Percentiles rank a stretch among this genome's conserved stretches.
These are phyloP conservation scores for Poeciliopsis occidentalis DNA, from an alignment of 2,113 vertebrate species.

Conservation along the genomic window DNA sequence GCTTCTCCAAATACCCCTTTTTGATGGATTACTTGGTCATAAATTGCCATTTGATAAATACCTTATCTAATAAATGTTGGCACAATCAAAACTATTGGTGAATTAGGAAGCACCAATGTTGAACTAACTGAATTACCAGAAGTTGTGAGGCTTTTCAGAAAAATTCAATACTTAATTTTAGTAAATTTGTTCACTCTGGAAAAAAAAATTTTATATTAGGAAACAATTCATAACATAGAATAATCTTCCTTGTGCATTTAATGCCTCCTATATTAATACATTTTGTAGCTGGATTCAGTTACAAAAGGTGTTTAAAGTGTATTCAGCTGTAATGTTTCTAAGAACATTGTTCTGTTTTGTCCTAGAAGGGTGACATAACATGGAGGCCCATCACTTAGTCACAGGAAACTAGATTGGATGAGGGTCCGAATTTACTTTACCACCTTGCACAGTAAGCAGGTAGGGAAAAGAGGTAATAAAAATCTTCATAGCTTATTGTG, in stretches of 20 bases:
- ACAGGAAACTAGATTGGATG: neutral
- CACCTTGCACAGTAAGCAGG: neutral
- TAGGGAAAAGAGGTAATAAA: neutral
- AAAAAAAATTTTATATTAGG: neutral
- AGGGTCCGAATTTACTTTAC: neutral
- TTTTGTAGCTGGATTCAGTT: too few relatives aligned
- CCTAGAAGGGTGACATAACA: neutral
- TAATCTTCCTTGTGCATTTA: neutral
- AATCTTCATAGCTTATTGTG: neutral
- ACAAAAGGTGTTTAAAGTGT: neutral
- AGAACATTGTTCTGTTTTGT: neutral
- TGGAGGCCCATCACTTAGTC: neutral
- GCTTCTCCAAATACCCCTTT: neutral
- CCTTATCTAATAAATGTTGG: slow-evolving; percentile 32
- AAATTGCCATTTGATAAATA: slow-evolving; percentile 27
- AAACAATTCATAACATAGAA: neutral
- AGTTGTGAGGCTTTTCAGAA: too few relatives aligned
- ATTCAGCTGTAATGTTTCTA: neutral
- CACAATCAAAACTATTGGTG: slow-evolving; percentile 44
- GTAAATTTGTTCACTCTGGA: neutral
- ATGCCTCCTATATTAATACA: neutral
- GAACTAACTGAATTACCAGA: slow-evolving; percentile 36
- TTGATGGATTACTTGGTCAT: slow-evolving; percentile 19
- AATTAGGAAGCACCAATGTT: slow-evolving; percentile 18
- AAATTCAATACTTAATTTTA: too few relatives aligned